These are phyloP conservation scores for Montipora cactus DNA, from an alignment of 64 coral and sea anemone genomes.

Conservation along the genomic window DNA sequence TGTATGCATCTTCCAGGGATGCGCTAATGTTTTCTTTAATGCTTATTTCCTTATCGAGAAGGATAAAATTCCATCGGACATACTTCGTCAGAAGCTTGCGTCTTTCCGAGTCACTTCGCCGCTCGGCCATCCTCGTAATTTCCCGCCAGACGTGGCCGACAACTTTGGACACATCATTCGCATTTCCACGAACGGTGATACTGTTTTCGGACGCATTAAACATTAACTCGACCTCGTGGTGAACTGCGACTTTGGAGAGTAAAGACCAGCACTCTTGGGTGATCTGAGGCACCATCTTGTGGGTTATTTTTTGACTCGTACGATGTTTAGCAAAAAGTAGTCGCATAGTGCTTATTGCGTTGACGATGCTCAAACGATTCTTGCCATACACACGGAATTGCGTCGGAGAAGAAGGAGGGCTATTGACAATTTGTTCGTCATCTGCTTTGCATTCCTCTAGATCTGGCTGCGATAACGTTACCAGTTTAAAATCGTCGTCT, in stretches of 20 bases:
- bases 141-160: neutral
- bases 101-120: neutral
- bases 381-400: conserved; percentile 31
- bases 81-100: conserved; percentile 19
- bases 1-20: neutral
- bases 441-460: no score
- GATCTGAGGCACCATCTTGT: neutral
- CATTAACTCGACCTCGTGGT: neutral
- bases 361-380: neutral
- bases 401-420: neutral
- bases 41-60: conserved; percentile 3
- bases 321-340: neutral
- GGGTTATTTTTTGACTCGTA: neutral
- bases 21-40: neutral
- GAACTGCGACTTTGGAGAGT: neutral
- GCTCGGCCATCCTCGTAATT: neutral
- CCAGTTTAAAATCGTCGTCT: neutral
- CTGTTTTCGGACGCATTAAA: neutral
- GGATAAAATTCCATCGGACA: conserved; percentile 5
- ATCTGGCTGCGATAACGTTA: neutral
- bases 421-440: neutral
- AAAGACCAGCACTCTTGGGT: neutral
- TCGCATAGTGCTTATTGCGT: neutral
- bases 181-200: neutral
- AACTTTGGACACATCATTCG: neutral